Evolutionary conservation across 2,888 invertebrate species (phyloP).

Genomic region (Eupithecia tripunctaria): DNA sequence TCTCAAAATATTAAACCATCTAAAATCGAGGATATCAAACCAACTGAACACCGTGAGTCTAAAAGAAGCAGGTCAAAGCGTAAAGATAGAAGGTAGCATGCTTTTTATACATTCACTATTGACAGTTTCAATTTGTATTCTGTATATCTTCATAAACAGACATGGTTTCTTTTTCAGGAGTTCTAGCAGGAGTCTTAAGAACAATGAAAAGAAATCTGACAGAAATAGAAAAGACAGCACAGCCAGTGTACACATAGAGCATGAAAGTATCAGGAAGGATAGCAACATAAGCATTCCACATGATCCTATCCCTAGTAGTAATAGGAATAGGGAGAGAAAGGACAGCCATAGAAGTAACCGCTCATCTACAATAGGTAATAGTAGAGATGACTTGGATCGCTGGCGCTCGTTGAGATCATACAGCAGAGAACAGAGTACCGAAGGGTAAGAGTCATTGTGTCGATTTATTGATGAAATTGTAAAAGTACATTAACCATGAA

Average conservation of each 20-base stretch:
- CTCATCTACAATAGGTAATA: slow-evolving; percentile 78
- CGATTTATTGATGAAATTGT: neutral
- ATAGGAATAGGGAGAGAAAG: slow-evolving; percentile 69
- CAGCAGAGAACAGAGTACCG: slow-evolving; percentile 80
- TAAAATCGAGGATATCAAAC: slow-evolving; percentile 64
- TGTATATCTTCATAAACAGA: neutral
- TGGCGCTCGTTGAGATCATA: slow-evolving; percentile 79
- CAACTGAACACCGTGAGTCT: slow-evolving; percentile 62
- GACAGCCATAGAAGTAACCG: slow-evolving; percentile 78
- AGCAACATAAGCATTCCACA: slow-evolving; percentile 75
- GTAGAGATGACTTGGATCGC: slow-evolving; percentile 77
- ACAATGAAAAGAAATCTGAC: slow-evolving; percentile 70
- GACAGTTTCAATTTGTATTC: neutral
- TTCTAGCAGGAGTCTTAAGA: slow-evolving; percentile 75
- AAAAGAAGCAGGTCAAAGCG: slow-evolving; percentile 71
- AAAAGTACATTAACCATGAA: neutral
- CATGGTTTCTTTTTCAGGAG: slow-evolving; percentile 57
- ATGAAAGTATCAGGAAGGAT: slow-evolving; percentile 67
- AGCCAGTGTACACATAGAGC: slow-evolving; percentile 69
- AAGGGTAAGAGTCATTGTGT: slow-evolving; percentile 63
- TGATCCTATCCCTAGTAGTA: slow-evolving; percentile 61
- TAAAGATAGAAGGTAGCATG: slow-evolving; percentile 70
- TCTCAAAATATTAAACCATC: slow-evolving; percentile 63
- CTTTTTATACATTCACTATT: neutral
- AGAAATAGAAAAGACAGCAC: slow-evolving; percentile 73